Base-by-base conservation (phyloP, 2,113 vertebrate genomes). In the Xyrauchen texanus region DNA sequence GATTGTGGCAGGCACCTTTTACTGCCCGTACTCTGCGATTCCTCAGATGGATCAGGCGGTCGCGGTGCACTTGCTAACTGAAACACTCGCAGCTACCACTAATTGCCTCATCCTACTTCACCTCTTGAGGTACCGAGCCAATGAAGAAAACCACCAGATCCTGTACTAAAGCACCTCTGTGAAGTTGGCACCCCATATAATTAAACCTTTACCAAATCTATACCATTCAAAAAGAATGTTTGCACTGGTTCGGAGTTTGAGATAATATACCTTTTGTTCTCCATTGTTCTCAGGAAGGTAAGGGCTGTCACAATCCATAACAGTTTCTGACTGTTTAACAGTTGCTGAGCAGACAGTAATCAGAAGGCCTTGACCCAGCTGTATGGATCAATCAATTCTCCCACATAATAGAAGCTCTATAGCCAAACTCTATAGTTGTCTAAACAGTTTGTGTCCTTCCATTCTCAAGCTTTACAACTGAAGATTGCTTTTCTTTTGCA, bases 301-400 rank as follows among this genome's bases (percentile, higher is more conserved):
- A 34, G 7, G 12, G 10, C 61, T 76, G 74, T 66, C 34, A 76
- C 62, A 44, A 21, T 55, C 74, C 34, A 65, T 76, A 76, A 53
- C 46, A 4, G 47, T 45, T 5, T 42, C 16, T 76, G 73, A 53
- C 60, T 15, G 8, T 76, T 58, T 52, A 65, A 51, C 9, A 45
- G 62, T 16, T 76, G 49, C 74, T 76, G 74, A 65, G 62, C 34
- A 45, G 73, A 65, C 73, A 15, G 74, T 76, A 64, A 76, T 76
- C 74, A 76, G 74, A 76, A 76, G 65, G 42, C 62, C 49, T 66
- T 76, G 74, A 15, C 74, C 74, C 65, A 61, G 74, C 74, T 76
- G 74, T 76, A 66, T 13, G 5, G 61, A 76, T 65, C 74, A 76
- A 76, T 76, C 74, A 55, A 55, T 11, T 49, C 60, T 44, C 62